Evolutionary conservation across 2,113 vertebrate genomes (phyloP).

Genomic region (Chaetura pelagica): DNA sequence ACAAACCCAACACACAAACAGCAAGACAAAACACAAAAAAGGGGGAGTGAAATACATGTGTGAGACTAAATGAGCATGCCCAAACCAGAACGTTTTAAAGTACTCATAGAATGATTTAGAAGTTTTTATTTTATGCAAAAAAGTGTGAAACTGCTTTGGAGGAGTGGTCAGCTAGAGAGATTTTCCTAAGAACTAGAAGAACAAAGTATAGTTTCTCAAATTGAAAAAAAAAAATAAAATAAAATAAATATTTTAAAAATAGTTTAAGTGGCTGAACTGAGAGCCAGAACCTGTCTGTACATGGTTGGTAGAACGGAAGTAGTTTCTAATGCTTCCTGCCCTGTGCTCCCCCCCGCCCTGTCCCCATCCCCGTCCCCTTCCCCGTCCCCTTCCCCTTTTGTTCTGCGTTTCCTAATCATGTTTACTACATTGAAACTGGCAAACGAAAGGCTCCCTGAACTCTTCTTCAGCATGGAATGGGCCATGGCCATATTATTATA

Average conservation of each 20-base stretch:
- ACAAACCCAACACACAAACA: neutral
- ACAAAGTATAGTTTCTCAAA: neutral
- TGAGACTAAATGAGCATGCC: neutral
- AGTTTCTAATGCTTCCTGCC: neutral
- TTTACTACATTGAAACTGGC: neutral
- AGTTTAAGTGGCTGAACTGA: neutral
- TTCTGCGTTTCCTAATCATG: neutral
- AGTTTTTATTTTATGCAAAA: neutral
- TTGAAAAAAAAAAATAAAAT: neutral
- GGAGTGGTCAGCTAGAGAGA: neutral
- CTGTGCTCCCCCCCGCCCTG: no score
- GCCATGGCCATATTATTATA: neutral
- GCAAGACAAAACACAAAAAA: neutral
- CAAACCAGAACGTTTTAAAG: neutral
- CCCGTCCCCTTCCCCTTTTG: neutral
- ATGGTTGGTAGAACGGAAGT: neutral
- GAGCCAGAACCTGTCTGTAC: neutral
- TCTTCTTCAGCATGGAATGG: neutral
- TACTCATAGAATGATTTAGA: neutral
- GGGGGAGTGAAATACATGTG: neutral
- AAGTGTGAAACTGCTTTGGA: neutral
- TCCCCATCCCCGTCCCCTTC: no score
- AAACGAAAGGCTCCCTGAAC: neutral
- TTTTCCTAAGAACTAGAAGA: neutral
- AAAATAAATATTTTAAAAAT: no score